Conservation (phyloP, 2,797 vertebrate genomes). For the Enoplosus armatus region DNA sequence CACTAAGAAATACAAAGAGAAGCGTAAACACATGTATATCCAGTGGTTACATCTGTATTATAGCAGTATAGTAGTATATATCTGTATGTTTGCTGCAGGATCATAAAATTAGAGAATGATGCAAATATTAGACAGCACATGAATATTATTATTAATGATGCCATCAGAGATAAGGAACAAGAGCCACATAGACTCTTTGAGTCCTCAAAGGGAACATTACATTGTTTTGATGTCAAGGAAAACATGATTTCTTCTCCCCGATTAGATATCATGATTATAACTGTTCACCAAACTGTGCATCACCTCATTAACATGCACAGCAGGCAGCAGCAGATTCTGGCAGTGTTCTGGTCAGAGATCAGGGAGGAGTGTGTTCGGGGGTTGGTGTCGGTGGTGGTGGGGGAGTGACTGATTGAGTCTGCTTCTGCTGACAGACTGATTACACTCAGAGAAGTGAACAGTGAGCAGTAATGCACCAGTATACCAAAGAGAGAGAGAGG, state of each 20-base stretch:
- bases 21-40: neutral
- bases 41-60: neutral
- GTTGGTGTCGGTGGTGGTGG: slow-evolving; percentile 35
- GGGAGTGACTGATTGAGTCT: slow-evolving; percentile 72
- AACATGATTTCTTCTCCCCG: neutral
- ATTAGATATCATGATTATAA: slow-evolving; percentile 23
- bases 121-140: neutral
- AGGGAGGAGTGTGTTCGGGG: slow-evolving; percentile 42
- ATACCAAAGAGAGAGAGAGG: slow-evolving; percentile 38
- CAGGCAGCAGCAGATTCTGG: slow-evolving; percentile 46
- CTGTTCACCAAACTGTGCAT: slow-evolving; percentile 17
- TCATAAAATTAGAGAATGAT: neutral
- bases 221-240: slow-evolving; percentile 9
- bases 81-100: neutral
- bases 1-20: neutral
- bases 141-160: neutral
- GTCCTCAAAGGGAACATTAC: neutral
- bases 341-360: slow-evolving; percentile 53
- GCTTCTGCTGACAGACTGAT: slow-evolving; percentile 77
- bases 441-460: slow-evolving; percentile 64
- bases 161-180: neutral
- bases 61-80: too few species aligned
- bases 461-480: slow-evolving; percentile 77
- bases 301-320: slow-evolving; percentile 31
- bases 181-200: neutral